Base-by-base conservation (phyloP, 1,140 invertebrate genomes). In the Brachionus rubens region DNA sequence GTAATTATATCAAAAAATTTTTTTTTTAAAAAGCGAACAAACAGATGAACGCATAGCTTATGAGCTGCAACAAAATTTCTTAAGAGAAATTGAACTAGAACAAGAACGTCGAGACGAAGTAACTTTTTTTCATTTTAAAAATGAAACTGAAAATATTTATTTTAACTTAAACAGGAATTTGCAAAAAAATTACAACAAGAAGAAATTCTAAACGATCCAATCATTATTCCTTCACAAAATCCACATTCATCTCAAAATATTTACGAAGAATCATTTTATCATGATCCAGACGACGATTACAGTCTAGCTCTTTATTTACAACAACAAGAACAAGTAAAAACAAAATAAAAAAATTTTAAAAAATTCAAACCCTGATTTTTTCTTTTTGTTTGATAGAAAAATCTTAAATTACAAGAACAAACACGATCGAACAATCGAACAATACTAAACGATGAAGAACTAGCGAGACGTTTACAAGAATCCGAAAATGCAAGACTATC, bases 291-390 rank as follows among this genome's bases (percentile, higher is more conserved):
- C 36, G 54, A 59, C 19, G 54, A 59, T 30, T 59, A 19, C 36
- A 59, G 54, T 59, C 54, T 59, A 59, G 54, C 54, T 30, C n/a
- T 59, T 12, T 59, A 59, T 59, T 59, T 59, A 59, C 54, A 59
- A 40, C 54, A 59, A 33, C 28, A 59, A n/a, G 54, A 59, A 33
- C 33, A 59, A 33, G 54, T 59, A 59, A 59, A 19, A 28, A 30
- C 14, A 36, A 16, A 36, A 59, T 33, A 59, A 33, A 59, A 33
- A n/a, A 16, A 59, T 36, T 33, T 36, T 12, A 7, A 59, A 16
- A 33, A 33, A 59, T 36, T n/a, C n/a, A n/a, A n/a, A n/a, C n/a
- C n/a, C n/a, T 9, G 33, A 36, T 36, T 36, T 36, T 36, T 36
- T 36, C 9, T 36, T 36, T 5, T 36, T 19, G 36, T 59, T 59